Evolutionary conservation across 2,797 vertebrate genomes (phyloP).

Genomic region (Takifugu rubripes): DNA sequence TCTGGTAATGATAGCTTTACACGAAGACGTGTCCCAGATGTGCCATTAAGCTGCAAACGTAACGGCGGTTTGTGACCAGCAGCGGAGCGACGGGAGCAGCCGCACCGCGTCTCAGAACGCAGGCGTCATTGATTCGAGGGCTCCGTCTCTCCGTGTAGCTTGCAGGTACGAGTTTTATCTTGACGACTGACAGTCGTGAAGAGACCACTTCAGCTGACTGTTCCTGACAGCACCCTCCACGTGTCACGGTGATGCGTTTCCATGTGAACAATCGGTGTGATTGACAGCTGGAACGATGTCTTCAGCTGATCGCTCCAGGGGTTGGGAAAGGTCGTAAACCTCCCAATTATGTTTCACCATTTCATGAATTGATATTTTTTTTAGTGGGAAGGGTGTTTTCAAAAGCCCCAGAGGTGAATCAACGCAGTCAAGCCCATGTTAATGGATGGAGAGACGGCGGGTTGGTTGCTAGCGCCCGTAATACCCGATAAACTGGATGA

Average conservation of each 20-base stretch:
- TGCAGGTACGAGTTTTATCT: conserved; percentile 23
- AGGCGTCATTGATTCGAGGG: conserved; percentile 4
- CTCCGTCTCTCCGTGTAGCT: conserved; percentile 11
- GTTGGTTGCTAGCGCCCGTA: conserved; percentile 52
- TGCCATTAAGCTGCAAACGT: conserved; percentile 51
- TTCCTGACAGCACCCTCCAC: conserved; percentile 47
- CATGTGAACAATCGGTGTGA: conserved; percentile 75
- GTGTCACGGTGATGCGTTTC: conserved; percentile 63
- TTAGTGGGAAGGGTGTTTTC: conserved; percentile 58
- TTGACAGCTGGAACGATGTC: conserved; percentile 76
- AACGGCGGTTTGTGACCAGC: conserved; percentile 45
- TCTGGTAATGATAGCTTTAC: conserved; percentile 60
- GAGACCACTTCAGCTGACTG: conserved; percentile 48
- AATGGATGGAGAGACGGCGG: conserved; percentile 55
- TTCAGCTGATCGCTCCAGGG: conserved; percentile 75
- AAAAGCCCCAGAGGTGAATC: conserved; percentile 69
- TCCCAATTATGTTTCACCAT: conserved; percentile 66
- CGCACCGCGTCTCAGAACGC: conserved; percentile 15
- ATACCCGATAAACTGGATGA: conserved; percentile 68
- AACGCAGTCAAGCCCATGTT: conserved; percentile 68
- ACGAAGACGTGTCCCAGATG: conserved; percentile 57
- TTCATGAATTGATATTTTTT: conserved; percentile 73
- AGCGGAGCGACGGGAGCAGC: conserved; percentile 13
- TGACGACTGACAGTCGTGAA: conserved; percentile 37
- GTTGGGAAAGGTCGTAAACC: conserved; percentile 78